Conservation (phyloP, 2,888 invertebrate species). For the Holacanthella duospinosa region DNA sequence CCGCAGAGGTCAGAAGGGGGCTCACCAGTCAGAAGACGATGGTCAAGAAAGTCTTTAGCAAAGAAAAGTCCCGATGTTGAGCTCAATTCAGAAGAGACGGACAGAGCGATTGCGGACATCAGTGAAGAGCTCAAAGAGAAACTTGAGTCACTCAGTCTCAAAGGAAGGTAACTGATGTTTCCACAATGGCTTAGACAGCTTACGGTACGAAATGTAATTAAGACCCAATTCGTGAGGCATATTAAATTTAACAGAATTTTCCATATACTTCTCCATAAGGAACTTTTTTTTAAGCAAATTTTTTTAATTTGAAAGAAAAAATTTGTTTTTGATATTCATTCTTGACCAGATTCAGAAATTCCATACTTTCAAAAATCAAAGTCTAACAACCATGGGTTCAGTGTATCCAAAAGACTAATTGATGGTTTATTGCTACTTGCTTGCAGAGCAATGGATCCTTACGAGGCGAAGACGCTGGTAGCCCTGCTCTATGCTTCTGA, state of each 20-base stretch:
- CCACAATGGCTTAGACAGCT: not conserved
- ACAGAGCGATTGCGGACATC: conserved; percentile 39
- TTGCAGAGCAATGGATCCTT: conserved; percentile 42
- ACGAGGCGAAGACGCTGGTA: conserved; percentile 45
- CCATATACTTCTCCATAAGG: too few relatives aligned
- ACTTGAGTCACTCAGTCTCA: conserved; percentile 39
- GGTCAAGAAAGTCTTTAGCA: conserved; percentile 40
- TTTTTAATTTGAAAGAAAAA: too few relatives aligned
- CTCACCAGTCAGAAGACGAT: conserved; percentile 42
- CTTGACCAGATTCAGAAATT: too few relatives aligned
- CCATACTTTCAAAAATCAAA: too few relatives aligned
- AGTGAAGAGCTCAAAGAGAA: conserved; percentile 40
- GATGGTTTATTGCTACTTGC: not conserved
- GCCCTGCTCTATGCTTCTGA: conserved; percentile 45
- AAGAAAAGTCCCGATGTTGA: conserved; percentile 32
- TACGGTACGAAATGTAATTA: not conserved
- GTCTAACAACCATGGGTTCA: too few relatives aligned
- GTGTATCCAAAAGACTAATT: not conserved
- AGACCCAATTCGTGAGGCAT: not conserved
- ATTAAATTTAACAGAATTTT: too few relatives aligned
- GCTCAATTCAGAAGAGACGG: conserved; percentile 36
- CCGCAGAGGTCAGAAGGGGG: conserved; percentile 36
- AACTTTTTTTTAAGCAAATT: too few relatives aligned
- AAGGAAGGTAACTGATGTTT: conserved; percentile 38
- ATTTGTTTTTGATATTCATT: too few relatives aligned